Conservation (phyloP, 64 coral and sea anemone genomes). For the Pachyseris speciosa region DNA sequence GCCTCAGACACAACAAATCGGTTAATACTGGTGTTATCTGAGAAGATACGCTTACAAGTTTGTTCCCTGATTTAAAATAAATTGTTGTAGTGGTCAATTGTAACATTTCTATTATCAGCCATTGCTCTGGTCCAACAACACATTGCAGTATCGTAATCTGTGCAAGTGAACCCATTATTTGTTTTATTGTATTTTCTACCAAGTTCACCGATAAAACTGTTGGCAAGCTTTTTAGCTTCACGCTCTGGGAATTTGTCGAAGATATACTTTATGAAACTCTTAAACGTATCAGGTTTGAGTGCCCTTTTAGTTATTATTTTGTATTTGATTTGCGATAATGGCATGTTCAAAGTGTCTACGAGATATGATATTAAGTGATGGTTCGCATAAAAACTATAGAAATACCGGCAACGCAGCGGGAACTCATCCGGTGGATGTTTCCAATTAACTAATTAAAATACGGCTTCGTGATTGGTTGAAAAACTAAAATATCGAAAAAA, state of each 20-base stretch:
- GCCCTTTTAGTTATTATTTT: slow-evolving; percentile 2
- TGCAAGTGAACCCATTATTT: slow-evolving; percentile 15
- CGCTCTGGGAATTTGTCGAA: neutral
- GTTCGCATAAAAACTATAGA: too few species aligned
- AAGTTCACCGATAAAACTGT: slow-evolving; percentile 17
- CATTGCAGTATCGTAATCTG: slow-evolving; percentile 31
- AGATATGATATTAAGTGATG: too few species aligned
- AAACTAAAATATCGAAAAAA: too few species aligned
- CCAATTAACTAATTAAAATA: too few species aligned
- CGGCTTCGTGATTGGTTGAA: too few species aligned
- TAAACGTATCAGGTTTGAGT: slow-evolving; percentile 44
- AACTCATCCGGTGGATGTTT: too few species aligned
- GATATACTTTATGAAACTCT: neutral
- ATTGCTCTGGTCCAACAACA: slow-evolving; percentile 33
- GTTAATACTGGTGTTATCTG: slow-evolving; percentile 33
- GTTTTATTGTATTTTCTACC: slow-evolving; percentile 39
- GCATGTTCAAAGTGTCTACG: too few species aligned
- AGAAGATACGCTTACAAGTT: neutral
- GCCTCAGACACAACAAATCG: slow-evolving; percentile 24
- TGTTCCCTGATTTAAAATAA: slow-evolving; percentile 15
- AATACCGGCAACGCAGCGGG: too few species aligned
- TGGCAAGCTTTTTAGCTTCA: slow-evolving; percentile 7
- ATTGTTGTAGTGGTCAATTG: neutral
- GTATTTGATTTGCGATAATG: neutral
- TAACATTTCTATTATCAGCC: slow-evolving; percentile 20